Evolutionary conservation across 1,140 invertebrate genomes (phyloP).

Genomic region (Apis cerana): DNA sequence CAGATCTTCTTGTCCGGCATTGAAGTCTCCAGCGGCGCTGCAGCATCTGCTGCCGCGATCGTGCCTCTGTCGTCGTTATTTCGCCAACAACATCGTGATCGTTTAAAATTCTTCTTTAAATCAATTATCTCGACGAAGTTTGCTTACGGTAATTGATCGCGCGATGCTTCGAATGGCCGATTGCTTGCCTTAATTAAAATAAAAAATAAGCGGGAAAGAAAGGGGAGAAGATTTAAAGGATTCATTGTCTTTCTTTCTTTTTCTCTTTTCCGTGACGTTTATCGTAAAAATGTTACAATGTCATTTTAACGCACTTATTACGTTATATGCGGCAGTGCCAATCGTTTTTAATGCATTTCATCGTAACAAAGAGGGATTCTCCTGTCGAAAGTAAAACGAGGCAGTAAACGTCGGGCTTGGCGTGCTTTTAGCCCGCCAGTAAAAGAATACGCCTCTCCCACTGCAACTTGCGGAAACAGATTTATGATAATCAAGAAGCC

Average conservation of each 20-base stretch:
- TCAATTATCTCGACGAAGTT: not conserved
- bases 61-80: constrained; percentile 19
- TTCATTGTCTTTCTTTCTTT: not conserved
- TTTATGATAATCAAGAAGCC: constrained; percentile 65
- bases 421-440: constrained; percentile 27
- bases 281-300: not conserved
- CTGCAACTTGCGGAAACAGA: constrained; percentile 48
- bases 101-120: constrained; percentile 1
- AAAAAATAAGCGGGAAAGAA: not conserved
- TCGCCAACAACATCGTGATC: constrained; percentile 20
- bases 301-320: not conserved
- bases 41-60: constrained; percentile 16
- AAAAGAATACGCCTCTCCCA: constrained; percentile 27
- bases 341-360: constrained; percentile 33
- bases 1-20: constrained; percentile 64
- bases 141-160: not conserved
- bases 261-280: not conserved
- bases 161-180: not conserved
- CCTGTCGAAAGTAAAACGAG: constrained; percentile 32
- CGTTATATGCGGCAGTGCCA: not conserved
- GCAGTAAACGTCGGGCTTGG: constrained; percentile 55
- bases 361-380: constrained; percentile 22
- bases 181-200: not conserved
- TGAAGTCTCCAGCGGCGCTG: constrained; percentile 68
- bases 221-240: not conserved